Conservation (phyloP, 2,797 vertebrate species). For the Poeciliopsis paucimaculata region DNA sequence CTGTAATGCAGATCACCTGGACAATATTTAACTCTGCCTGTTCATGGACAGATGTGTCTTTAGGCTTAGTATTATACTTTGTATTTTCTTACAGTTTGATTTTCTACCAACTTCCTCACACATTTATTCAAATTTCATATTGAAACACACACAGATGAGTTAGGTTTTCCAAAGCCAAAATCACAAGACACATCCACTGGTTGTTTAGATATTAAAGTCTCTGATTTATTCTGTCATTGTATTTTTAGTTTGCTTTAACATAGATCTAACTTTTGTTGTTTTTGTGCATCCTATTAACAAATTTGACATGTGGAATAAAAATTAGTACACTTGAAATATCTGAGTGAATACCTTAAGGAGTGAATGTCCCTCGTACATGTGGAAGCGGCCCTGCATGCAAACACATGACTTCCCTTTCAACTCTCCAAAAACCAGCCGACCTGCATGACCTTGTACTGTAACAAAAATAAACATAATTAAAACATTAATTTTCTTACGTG, state of each 20-base stretch:
- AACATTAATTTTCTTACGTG: not conserved
- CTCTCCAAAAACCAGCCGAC: constrained; percentile 83
- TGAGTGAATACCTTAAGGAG: constrained; percentile 77
- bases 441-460: constrained; percentile 83
- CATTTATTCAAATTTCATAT: not conserved
- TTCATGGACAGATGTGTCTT: too few species aligned
- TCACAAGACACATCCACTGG: not conserved
- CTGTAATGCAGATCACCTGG: not conserved
- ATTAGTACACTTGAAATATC: not conserved
- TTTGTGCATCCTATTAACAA: not conserved
- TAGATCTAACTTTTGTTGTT: not conserved
- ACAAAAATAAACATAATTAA: constrained; percentile 27
- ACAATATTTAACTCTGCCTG: not conserved
- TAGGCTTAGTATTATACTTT: not conserved
- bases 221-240: not conserved
- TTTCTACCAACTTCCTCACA: not conserved
- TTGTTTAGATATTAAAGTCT: not conserved
- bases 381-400: constrained; percentile 88
- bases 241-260: not conserved
- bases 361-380: constrained; percentile 86
- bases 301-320: not conserved
- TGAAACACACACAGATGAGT: not conserved
- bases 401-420: constrained; percentile 84
- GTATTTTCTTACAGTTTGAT: not conserved
- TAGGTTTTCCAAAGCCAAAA: not conserved